A percentile compares a stretch with the other conserved stretches of the same genome.
Conservation (phyloP, 2,888 invertebrate species). For the Lochmaea capreae region DNA sequence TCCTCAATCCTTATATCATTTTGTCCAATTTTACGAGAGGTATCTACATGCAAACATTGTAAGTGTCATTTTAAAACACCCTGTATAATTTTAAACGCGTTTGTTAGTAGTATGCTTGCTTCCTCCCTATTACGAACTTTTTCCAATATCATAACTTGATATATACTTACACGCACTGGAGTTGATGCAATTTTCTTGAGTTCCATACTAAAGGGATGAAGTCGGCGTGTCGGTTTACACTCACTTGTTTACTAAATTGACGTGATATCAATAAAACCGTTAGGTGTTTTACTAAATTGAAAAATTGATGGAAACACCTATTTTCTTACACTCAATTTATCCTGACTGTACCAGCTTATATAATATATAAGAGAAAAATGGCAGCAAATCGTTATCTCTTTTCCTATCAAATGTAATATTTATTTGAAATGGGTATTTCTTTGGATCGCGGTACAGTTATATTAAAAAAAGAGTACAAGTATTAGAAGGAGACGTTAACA, state of each 20-base stretch:
- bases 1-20: too few species aligned
- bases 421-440: too few species aligned
- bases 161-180: neutral
- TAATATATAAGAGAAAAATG: too few species aligned
- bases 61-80: too few species aligned
- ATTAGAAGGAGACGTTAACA: too few species aligned
- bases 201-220: constrained; percentile 21
- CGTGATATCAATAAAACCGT: constrained; percentile 10
- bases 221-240: neutral
- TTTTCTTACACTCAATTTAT: neutral
- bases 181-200: constrained; percentile 21
- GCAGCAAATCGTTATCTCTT: too few species aligned
- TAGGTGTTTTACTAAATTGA: constrained; percentile 3
- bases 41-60: too few species aligned
- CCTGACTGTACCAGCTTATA: neutral
- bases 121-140: neutral
- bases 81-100: too few species aligned
- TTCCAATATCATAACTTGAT: constrained; percentile 20
- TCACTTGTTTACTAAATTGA: constrained; percentile 15
- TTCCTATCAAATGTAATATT: too few species aligned
- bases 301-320: neutral
- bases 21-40: too few species aligned
- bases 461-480: too few species aligned
- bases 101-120: neutral
- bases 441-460: too few species aligned